phyloP scores from a whole-genome alignment of 2,888 invertebrate genomes.

The Calliphora vomitoria region DNA sequence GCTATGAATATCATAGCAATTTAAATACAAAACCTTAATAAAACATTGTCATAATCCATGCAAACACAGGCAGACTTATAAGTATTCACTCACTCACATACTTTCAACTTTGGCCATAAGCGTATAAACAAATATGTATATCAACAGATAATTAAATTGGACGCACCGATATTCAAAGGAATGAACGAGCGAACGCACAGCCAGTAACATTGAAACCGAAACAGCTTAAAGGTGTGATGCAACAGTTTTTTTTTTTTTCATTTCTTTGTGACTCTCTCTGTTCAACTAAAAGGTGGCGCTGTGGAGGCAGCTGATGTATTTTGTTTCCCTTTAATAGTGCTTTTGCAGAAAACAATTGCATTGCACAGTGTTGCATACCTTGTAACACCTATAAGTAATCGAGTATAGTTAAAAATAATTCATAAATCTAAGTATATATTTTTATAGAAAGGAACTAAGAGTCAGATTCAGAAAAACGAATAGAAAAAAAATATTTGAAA shows the following conservation, averaged over 20 bases:
- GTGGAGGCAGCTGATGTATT: background rate
- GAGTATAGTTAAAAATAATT: too few relatives aligned
- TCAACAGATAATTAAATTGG: constrained; percentile 3
- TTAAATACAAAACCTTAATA: constrained; percentile 52
- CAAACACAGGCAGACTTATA: background rate
- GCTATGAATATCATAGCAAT: constrained; percentile 35
- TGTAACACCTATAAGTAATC: too few relatives aligned
- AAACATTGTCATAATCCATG: constrained; percentile 57
- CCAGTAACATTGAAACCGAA: constrained; percentile 16
- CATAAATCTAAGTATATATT: too few relatives aligned
- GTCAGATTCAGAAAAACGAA: too few relatives aligned
- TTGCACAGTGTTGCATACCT: constrained; percentile 13
- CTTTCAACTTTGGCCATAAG: background rate
- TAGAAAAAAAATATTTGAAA: too few relatives aligned
- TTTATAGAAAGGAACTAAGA: too few relatives aligned
- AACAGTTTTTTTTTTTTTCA: constrained; percentile 10
- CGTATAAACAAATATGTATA: background rate
- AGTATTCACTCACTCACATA: background rate
- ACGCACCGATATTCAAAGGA: constrained; percentile 1
- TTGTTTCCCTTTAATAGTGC: background rate
- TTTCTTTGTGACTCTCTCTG: background rate
- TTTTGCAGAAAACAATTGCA: background rate
- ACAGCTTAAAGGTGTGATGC: constrained; percentile 45
- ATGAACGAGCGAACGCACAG: background rate
- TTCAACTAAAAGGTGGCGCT: background rate